These are phyloP conservation scores for Ochropacha duplaris DNA, from an alignment of 2,888 invertebrate genomes.

Conservation along the genomic window DNA sequence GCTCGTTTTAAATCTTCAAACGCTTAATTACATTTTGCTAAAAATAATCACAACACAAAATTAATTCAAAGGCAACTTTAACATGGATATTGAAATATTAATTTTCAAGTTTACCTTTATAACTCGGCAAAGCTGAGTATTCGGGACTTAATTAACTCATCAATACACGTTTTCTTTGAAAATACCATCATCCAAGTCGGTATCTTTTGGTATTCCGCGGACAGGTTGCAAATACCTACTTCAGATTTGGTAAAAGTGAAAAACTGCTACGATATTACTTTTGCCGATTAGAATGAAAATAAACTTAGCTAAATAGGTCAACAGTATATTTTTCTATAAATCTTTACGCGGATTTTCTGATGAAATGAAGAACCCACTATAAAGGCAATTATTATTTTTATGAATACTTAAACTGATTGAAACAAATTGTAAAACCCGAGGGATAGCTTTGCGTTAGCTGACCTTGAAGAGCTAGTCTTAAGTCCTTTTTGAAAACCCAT, in stretches of 20 bases:
- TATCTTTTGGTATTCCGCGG: slow-evolving; percentile 54
- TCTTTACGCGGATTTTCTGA: too few relatives aligned
- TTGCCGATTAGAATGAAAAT: too few relatives aligned
- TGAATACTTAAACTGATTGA: too few relatives aligned
- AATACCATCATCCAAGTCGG: slow-evolving; percentile 44
- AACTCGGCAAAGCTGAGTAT: slow-evolving; percentile 20
- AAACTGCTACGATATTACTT: neutral
- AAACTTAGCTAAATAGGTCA: too few relatives aligned
- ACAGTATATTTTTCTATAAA: too few relatives aligned
- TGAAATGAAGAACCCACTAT: too few relatives aligned
- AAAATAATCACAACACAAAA: neutral
- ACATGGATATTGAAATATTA: slow-evolving; percentile 5
- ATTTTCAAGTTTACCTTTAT: slow-evolving; percentile 4
- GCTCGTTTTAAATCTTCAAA: neutral
- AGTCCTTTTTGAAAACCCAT: too few relatives aligned
- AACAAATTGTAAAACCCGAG: too few relatives aligned
- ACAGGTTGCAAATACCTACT: slow-evolving; percentile 28
- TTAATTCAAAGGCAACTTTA: neutral
- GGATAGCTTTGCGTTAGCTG: too few relatives aligned
- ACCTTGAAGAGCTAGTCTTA: too few relatives aligned
- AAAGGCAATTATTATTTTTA: too few relatives aligned
- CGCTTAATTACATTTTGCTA: neutral
- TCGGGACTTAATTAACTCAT: slow-evolving; percentile 61
- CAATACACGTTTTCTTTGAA: slow-evolving; percentile 66
- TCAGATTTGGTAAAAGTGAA: neutral